Evolutionary conservation across 2,888 invertebrate genomes (phyloP).

Genomic region (Diloba caeruleocephala): DNA sequence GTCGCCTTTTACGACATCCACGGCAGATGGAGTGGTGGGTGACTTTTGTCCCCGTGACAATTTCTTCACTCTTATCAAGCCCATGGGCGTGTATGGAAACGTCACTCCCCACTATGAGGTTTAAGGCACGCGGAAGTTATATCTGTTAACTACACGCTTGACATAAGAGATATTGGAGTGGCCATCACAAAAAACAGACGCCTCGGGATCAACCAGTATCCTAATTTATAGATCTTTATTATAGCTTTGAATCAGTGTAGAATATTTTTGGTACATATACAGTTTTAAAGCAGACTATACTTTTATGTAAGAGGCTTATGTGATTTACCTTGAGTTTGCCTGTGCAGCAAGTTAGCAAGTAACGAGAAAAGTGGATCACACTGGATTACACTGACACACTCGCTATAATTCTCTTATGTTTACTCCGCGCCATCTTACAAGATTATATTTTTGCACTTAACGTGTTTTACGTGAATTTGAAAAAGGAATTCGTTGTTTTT

Average conservation of each 20-base stretch:
- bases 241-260: conserved; percentile 4
- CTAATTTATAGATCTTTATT: conserved; percentile 1
- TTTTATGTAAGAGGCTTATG: conserved; percentile 51
- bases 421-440: conserved; percentile 13
- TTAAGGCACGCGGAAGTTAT: too few relatives aligned
- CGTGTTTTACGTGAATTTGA: not conserved
- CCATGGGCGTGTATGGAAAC: too few relatives aligned
- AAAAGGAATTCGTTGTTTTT: not conserved
- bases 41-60: too few relatives aligned
- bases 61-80: too few relatives aligned
- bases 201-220: too few relatives aligned
- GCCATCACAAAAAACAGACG: too few relatives aligned
- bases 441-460: conserved; percentile 13
- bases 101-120: too few relatives aligned
- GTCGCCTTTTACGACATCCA: too few relatives aligned
- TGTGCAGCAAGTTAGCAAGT: conserved; percentile 26
- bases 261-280: conserved; percentile 28
- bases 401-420: conserved; percentile 26
- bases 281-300: conserved; percentile 43
- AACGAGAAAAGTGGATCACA: conserved; percentile 50
- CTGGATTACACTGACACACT: conserved; percentile 47
- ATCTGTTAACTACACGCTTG: too few relatives aligned
- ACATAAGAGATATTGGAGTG: too few relatives aligned
- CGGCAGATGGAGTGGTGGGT: too few relatives aligned
- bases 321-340: conserved; percentile 35